These are phyloP conservation scores for Tenrec ecaudatus DNA, from an alignment of 2,113 vertebrate genomes.

Conservation along the genomic window DNA sequence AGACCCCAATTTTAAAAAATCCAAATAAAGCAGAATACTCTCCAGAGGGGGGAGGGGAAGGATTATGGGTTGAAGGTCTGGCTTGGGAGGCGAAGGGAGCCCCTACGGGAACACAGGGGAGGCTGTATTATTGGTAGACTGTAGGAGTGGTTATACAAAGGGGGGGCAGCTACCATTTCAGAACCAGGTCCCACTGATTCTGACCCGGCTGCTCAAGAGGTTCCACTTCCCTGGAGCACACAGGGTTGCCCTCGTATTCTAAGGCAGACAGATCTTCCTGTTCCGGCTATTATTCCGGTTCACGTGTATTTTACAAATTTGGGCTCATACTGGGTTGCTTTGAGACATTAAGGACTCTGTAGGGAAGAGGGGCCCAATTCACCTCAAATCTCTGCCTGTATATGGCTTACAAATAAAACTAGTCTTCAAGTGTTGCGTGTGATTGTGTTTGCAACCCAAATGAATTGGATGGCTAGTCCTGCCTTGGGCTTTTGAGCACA, in stretches of 20 bases:
- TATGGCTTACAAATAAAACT: background rate
- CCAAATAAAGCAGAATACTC: too few species aligned
- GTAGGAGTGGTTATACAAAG: background rate
- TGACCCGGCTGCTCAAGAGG: too few species aligned
- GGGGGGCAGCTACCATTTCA: too few species aligned
- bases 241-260: too few species aligned
- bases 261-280: too few species aligned
- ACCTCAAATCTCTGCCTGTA: background rate
- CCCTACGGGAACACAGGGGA: background rate
- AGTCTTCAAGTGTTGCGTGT: background rate
- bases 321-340: background rate
- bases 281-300: too few species aligned
- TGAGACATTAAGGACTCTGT: background rate
- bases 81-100: background rate
- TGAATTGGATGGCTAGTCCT: background rate
- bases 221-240: too few species aligned
- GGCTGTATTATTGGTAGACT: background rate
- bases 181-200: too few species aligned
- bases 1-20: background rate
- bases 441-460: background rate
- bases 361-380: background rate
- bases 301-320: too few species aligned
- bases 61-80: too few species aligned
- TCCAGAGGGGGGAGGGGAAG: too few species aligned
- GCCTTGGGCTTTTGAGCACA: background rate